phyloP scores from a whole-genome alignment of 2,888 invertebrate genomes.

The Cosmia trapezina region DNA sequence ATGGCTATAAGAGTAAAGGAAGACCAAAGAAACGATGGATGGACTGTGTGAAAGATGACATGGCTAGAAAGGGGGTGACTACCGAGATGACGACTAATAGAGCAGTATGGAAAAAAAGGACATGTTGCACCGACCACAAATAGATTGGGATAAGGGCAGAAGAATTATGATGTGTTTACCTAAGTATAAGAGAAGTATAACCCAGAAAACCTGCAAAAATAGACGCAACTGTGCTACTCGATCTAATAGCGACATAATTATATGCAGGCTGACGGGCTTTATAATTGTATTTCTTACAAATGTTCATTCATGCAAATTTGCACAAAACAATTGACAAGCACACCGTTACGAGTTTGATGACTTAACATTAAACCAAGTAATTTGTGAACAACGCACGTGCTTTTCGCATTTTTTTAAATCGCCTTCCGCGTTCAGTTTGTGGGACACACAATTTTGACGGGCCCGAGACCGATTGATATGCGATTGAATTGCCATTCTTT shows the following conservation, averaged over 20 bases:
- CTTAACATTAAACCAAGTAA: slow-evolving; percentile 28
- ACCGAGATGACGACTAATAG: too few species aligned
- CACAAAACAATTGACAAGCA: slow-evolving; percentile 28
- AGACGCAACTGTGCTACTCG: too few species aligned
- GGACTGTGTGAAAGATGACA: too few species aligned
- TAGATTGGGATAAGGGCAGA: too few species aligned
- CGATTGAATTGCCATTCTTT: not conserved
- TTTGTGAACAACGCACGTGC: slow-evolving; percentile 39
- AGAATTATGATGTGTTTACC: too few species aligned
- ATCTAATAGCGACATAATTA: not conserved
- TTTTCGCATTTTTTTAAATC: slow-evolving; percentile 12
- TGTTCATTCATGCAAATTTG: slow-evolving; percentile 21
- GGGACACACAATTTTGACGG: not conserved
- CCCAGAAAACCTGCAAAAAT: not conserved
- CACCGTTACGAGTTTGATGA: slow-evolving; percentile 34
- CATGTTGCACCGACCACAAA: too few species aligned
- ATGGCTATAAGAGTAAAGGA: too few species aligned
- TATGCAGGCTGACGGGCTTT: too few species aligned
- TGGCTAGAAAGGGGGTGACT: too few species aligned
- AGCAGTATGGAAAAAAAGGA: too few species aligned
- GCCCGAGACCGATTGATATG: not conserved
- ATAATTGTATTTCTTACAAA: slow-evolving; percentile 1
- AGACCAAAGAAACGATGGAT: too few species aligned
- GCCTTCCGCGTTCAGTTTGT: slow-evolving; percentile 35
- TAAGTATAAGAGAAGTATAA: not conserved